phyloP scores from a whole-genome alignment of 2,888 invertebrate species.

The Melanchra persicariae region DNA sequence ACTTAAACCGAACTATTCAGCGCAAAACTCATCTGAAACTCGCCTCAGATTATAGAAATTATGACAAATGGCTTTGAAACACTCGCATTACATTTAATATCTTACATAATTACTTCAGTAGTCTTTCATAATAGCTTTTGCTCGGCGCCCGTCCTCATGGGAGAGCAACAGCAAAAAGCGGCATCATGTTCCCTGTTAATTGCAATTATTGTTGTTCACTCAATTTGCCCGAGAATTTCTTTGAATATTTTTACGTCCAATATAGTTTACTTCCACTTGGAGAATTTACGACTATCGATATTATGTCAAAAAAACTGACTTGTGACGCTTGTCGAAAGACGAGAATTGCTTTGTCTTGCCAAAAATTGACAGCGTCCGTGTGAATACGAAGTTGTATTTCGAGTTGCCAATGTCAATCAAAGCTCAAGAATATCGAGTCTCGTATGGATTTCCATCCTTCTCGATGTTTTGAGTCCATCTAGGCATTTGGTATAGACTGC shows the following conservation, averaged over 20 bases:
- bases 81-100: constrained; percentile 61
- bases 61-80: constrained; percentile 49
- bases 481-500: neutral
- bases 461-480: neutral
- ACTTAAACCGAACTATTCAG: constrained; percentile 8
- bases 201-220: constrained; percentile 36
- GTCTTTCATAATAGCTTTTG: constrained; percentile 62
- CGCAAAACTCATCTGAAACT: constrained; percentile 36
- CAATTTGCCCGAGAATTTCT: constrained; percentile 21
- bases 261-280: neutral
- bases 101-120: constrained; percentile 60
- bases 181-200: constrained; percentile 26
- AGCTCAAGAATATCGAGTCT: too few relatives aligned
- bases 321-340: neutral
- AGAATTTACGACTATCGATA: neutral
- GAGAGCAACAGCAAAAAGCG: constrained; percentile 27
- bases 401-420: too few relatives aligned
- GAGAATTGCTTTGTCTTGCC: neutral
- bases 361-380: neutral
- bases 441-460: neutral
- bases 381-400: neutral
- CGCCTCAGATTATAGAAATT: constrained; percentile 43
- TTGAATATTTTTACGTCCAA: neutral
- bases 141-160: constrained; percentile 35
- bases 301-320: neutral